Evolutionary conservation across 1,140 invertebrate species (phyloP), one percentile per base, ranked within the genome.

Genomic region (Ericerus pela): DNA sequence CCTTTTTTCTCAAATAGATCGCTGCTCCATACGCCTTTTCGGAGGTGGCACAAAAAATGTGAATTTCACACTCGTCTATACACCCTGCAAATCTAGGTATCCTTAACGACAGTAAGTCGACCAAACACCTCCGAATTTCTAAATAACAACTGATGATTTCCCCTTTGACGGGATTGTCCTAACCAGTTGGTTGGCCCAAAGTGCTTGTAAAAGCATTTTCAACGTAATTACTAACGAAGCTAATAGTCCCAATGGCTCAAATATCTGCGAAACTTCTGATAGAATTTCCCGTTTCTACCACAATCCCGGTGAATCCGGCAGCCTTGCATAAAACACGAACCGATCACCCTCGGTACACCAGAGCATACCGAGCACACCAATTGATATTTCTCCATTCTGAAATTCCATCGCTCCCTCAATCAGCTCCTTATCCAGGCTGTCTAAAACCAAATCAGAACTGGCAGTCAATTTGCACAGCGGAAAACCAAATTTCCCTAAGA

Each of bases 191-290:
- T 57, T 14, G 37, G 26, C 12, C 66, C 67, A 71, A 27, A 70
- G 28, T 26, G 55, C 37, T 57, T 72, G 69, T 53, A 74, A 61
- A 6, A 73, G 55, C 6, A 68, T 33, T 61, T 74, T 74, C 1
- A 66, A 60, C 24, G 52, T 58, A 1, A 65, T 61, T 2, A 64
- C 60, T 4, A 69, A 51, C 2, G 70, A 67, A 1, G 65, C 57
- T 0, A 71, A 20, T 60, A 66, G 67, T 1, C 70, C 68, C 5
- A 72, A 28, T 1, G 69, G 70, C 58, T 73, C 70, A 59, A 67
- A 73, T 26, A 74, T 58, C 20, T 63, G 63, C 10, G 61, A 54
- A 2, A 68, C 66, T 1, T 59, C 57, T 1, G 68, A 68, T 6
- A 71, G 29, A 1, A 70, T 22, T 6, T 28, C 20, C 26, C 69